phyloP scores from a whole-genome alignment of 2,888 invertebrate species.

The Eumacrocentrus americanus region DNA sequence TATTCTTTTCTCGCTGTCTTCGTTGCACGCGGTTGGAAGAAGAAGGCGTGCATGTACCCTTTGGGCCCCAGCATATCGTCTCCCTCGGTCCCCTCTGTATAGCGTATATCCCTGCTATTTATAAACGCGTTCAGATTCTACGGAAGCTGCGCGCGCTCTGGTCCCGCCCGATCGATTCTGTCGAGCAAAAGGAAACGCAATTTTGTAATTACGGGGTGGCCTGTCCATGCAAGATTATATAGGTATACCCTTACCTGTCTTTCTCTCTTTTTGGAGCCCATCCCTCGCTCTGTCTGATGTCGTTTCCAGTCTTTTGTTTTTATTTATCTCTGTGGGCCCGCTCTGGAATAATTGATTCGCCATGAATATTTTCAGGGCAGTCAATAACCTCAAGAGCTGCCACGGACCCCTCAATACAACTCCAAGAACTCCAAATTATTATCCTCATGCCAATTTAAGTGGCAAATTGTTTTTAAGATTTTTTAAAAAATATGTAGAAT shows the following conservation, averaged over 20 bases:
- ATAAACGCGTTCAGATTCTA: constrained; percentile 36
- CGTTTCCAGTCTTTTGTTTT: not conserved
- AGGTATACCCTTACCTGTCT: constrained; percentile 26
- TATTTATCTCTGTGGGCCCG: not conserved
- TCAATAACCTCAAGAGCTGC: constrained; percentile 21
- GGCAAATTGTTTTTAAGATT: no score
- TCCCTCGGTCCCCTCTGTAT: not conserved
- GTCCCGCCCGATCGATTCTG: constrained; percentile 33
- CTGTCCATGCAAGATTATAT: constrained; percentile 36
- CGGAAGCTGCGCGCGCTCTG: constrained; percentile 32
- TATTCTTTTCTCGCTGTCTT: not conserved
- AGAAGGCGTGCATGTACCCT: not conserved
- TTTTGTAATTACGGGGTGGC: constrained; percentile 41
- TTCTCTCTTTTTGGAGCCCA: not conserved
- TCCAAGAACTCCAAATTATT: no score
- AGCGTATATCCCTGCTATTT: constrained; percentile 32
- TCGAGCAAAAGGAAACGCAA: constrained; percentile 39
- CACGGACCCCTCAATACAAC: no score
- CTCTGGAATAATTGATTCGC: constrained; percentile 31
- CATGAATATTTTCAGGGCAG: constrained; percentile 24
- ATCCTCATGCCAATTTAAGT: no score
- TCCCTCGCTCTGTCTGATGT: not conserved
- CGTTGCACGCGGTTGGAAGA: not conserved
- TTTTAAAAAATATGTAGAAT: no score
- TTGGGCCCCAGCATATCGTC: not conserved